Conservation (phyloP, 2,888 invertebrate species). For the Thyatira batis region DNA sequence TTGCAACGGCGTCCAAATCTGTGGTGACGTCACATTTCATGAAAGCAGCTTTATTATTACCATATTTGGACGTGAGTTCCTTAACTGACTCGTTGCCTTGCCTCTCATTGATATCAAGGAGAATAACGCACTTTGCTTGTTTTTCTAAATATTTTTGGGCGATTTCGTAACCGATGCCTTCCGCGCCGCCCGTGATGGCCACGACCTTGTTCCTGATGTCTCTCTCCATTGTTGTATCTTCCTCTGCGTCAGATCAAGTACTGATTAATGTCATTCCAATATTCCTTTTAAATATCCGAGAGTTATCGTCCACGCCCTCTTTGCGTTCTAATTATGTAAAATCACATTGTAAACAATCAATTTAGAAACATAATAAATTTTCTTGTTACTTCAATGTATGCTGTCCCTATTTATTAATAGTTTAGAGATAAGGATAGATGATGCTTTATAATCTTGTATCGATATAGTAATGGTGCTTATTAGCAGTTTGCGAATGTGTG, state of each 20-base stretch:
- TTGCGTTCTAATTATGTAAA: background rate
- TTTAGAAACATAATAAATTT: background rate
- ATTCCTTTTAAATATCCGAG: background rate
- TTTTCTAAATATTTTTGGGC: conserved; percentile 66
- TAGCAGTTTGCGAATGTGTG: background rate
- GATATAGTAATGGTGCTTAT: background rate
- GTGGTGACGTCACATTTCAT: conserved; percentile 76
- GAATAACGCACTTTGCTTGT: conserved; percentile 46
- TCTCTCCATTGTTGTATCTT: conserved; percentile 21
- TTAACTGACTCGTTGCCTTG: conserved; percentile 60
- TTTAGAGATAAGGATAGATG: background rate
- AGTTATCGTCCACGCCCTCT: background rate
- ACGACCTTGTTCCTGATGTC: conserved; percentile 33
- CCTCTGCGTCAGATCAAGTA: background rate
- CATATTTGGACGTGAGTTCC: conserved; percentile 66
- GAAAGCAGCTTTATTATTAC: conserved; percentile 65
- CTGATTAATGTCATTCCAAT: background rate
- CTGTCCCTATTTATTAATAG: background rate
- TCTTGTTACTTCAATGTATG: background rate
- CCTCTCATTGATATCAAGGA: conserved; percentile 50
- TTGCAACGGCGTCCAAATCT: conserved; percentile 64
- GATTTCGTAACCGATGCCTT: conserved; percentile 74
- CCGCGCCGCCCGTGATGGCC: conserved; percentile 75
- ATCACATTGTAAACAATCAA: background rate
- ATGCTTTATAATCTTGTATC: background rate